Conservation (phyloP, 2,888 invertebrate genomes). For the Argyresthia albistria region DNA sequence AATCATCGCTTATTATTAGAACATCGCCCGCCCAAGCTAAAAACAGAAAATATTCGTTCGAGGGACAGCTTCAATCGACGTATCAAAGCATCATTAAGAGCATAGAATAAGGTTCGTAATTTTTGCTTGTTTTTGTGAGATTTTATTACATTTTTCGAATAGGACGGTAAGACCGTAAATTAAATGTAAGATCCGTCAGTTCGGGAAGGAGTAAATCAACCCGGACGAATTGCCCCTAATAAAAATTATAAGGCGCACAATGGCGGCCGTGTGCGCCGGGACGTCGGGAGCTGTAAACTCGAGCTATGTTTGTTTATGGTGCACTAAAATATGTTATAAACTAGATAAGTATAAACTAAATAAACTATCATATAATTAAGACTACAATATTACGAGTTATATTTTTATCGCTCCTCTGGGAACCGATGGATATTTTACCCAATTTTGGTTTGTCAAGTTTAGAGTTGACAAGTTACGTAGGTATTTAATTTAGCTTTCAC, state of each 20-base stretch:
- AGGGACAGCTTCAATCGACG: neutral
- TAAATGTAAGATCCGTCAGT: conserved; percentile 69
- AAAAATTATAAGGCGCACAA: conserved; percentile 73
- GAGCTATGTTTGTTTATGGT: conserved; percentile 70
- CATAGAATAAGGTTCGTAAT: conserved; percentile 23
- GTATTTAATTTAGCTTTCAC: neutral
- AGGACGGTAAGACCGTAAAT: conserved; percentile 66
- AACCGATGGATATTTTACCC: neutral
- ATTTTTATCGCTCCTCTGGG: neutral
- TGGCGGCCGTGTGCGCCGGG: conserved; percentile 61
- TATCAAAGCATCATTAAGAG: conserved; percentile 9
- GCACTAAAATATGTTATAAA: conserved; percentile 72
- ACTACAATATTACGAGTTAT: neutral
- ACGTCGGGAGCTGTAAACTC: conserved; percentile 67
- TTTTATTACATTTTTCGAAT: conserved; percentile 61
- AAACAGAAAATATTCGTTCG: neutral
- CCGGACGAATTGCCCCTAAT: conserved; percentile 70
- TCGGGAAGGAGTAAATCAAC: conserved; percentile 72
- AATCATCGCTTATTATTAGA: conserved; percentile 28
- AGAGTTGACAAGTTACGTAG: neutral
- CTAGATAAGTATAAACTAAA: conserved; percentile 69
- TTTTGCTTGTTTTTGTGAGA: conserved; percentile 63
- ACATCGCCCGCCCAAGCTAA: neutral
- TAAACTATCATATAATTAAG: conserved; percentile 65
- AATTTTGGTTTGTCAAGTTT: too few species aligned